Evolutionary conservation across 2,797 vertebrate genomes (phyloP), one percentile per base, ranked within the genome.

Genomic region (Caiman crocodilus): DNA sequence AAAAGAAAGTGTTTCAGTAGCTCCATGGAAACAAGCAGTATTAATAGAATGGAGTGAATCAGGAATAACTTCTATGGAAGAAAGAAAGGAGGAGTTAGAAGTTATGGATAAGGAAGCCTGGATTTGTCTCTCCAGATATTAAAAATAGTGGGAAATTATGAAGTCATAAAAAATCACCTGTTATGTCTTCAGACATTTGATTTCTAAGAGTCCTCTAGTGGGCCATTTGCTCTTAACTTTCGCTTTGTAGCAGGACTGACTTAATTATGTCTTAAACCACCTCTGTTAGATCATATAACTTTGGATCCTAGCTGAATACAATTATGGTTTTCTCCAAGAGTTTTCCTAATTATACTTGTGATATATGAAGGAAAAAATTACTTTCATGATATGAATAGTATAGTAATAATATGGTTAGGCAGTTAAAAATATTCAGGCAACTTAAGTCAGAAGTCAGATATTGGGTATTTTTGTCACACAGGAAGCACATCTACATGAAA

Each of bases 321-420:
- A 85, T 83, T 35, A 79, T 59, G 16, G 65, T 85, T 92, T 59
- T 69, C 55, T 74, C 79, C 79, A 23, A 65, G 69, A 75, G 86
- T 74, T 90, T 89, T 88, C 69, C 35, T 92, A 92, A 94, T 84
- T 87, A 90, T 89, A 82, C 65, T 88, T 30, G 26, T 69, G 42
- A 50, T 50, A 50, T 50, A 50, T 50, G 42, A 50, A 50, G 42
- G 42, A 50, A 50, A 42, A 50, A 50, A 50, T 50, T 10, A 50
- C 9, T 50, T 50, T 10, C 9, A 50, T 50, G 42, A 50, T 50
- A 50, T 50, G 42, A 50, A 50, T 50, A 50, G 42, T 50, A 50
- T 50, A 50, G 42, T 50, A 50, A 50, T 50, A 50, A 50, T 2
- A 50, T 50, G 42, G 42, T 50, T 50, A 50, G 42, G 11, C 42